Percentiles rank a stretch among this genome's conserved stretches.
phyloP scores from a whole-genome alignment of 2,797 vertebrate genomes.

The Sylvilagus floridanus region DNA sequence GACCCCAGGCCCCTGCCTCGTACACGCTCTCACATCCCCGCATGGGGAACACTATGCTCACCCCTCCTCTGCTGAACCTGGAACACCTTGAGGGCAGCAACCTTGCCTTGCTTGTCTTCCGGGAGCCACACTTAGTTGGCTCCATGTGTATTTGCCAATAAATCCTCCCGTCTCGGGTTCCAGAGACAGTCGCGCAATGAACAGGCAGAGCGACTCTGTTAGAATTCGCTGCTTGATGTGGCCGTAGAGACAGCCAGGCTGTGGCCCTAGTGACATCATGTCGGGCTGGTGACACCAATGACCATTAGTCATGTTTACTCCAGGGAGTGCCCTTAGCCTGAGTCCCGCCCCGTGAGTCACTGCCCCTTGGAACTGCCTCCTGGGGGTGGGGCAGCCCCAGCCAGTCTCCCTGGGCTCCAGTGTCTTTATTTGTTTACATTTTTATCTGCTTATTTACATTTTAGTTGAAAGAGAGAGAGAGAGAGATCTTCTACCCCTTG shows the following conservation, averaged over 20 bases:
- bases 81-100: background rate
- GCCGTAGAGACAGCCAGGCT: background rate
- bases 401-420: background rate
- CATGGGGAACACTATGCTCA: background rate
- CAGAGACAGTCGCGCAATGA: conserved; percentile 25
- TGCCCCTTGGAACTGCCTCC: background rate
- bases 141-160: conserved; percentile 3
- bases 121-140: background rate
- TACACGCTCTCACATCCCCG: background rate
- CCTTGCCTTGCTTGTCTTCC: background rate
- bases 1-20: background rate
- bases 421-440: background rate
- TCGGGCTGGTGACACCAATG: background rate
- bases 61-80: background rate
- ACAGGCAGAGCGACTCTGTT: conserved; percentile 51
- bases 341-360: background rate
- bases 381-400: background rate
- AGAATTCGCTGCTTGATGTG: conserved; percentile 58
- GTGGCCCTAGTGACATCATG: conserved; percentile 67
- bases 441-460: no score
- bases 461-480: no score
- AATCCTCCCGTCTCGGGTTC: conserved; percentile 31
- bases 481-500: no score
- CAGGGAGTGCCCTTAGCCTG: conserved; percentile 46
- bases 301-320: conserved; percentile 45